Evolutionary conservation across 2,113 vertebrate species (phyloP).

Genomic region (Kryptolebias marmoratus): DNA sequence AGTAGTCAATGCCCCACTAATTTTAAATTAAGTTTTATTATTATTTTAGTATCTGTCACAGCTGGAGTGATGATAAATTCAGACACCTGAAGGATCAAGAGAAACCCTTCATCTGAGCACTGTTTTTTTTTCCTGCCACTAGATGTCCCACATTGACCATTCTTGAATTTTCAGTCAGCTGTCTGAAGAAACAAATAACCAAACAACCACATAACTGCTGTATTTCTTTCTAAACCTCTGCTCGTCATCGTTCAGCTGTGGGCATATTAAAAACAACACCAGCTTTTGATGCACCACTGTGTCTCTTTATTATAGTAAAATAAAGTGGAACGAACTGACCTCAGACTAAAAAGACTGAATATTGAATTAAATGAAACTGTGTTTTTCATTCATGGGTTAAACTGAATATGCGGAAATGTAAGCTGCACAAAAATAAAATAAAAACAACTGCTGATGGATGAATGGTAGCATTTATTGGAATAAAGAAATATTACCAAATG

Average conservation of each 20-base stretch:
- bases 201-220: constrained; percentile 51
- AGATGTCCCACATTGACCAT: constrained; percentile 64
- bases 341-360: constrained; percentile 30
- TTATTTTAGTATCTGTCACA: too few relatives aligned
- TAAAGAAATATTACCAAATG: background rate
- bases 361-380: constrained; percentile 2
- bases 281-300: constrained; percentile 36
- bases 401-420: background rate
- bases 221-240: constrained; percentile 49
- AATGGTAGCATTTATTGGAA: background rate
- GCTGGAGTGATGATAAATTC: background rate
- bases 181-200: background rate
- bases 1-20: background rate
- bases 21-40: background rate
- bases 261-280: constrained; percentile 48
- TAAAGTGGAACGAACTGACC: background rate
- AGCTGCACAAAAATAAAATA: background rate
- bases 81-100: background rate
- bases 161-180: background rate
- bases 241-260: constrained; percentile 35
- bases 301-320: too few relatives aligned
- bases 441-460: background rate
- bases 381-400: constrained; percentile 20
- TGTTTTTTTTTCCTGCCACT: constrained; percentile 43
- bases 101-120: too few relatives aligned